Percentiles rank a stretch among this genome's conserved stretches.
These are phyloP conservation scores for Agrypnus murinus DNA, from an alignment of 2,888 invertebrate genomes.

Conservation along the genomic window DNA sequence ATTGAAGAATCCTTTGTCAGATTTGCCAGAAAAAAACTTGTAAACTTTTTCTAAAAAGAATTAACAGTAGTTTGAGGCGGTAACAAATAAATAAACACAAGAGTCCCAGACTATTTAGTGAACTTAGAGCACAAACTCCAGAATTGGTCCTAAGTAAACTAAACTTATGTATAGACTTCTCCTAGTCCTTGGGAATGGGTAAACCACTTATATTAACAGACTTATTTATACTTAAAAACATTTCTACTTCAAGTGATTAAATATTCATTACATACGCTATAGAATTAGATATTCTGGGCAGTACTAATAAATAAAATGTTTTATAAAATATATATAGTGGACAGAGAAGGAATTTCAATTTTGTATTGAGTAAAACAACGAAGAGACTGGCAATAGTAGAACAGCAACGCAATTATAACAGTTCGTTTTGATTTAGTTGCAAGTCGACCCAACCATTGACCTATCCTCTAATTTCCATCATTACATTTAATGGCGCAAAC, in stretches of 20 bases:
- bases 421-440: conserved; percentile 70
- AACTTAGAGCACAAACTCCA: conserved; percentile 23
- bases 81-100: too few species aligned
- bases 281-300: too few species aligned
- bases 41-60: too few species aligned
- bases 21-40: too few species aligned
- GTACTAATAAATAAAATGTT: conserved; percentile 1
- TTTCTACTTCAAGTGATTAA: too few species aligned
- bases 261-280: too few species aligned
- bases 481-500: conserved; percentile 69
- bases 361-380: neutral
- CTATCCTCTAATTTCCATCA: conserved; percentile 70
- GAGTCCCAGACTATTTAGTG: too few species aligned
- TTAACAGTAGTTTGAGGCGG: too few species aligned
- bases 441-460: conserved; percentile 65
- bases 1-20: too few species aligned
- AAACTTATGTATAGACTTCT: conserved; percentile 13
- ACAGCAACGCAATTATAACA: conserved; percentile 54
- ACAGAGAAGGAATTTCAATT: conserved; percentile 6
- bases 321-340: neutral
- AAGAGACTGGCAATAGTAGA: conserved; percentile 15
- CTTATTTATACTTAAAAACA: too few species aligned
- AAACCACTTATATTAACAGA: conserved; percentile 6
- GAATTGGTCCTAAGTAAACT: conserved; percentile 37
- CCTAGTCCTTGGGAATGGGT: conserved; percentile 6